Percentiles rank a stretch among this genome's conserved stretches.
Evolutionary conservation across 2,888 invertebrate genomes (phyloP).

Genomic region (Epinotia demarniana): DNA sequence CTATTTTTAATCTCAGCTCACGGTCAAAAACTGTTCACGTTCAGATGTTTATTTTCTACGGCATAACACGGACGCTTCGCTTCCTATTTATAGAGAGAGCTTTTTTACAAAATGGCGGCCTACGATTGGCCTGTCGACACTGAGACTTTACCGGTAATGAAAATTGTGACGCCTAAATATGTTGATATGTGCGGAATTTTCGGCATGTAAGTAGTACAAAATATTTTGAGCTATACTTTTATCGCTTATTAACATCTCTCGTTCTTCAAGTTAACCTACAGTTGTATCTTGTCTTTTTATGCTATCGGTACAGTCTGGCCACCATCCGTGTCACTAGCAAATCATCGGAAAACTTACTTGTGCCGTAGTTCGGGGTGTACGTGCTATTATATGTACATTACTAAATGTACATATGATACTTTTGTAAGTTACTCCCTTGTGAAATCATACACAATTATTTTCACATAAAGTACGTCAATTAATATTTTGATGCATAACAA

Average conservation of each 20-base stretch:
- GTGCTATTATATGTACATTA: too few species aligned
- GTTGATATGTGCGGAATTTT: conserved; percentile 66
- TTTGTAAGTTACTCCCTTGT: background rate
- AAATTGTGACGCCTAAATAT: conserved; percentile 69
- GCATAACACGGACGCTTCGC: conserved; percentile 23
- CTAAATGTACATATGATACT: background rate
- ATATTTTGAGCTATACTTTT: background rate
- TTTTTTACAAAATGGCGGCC: conserved; percentile 60
- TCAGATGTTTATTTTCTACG: conserved; percentile 28
- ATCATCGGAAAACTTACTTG: background rate
- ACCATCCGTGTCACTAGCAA: background rate
- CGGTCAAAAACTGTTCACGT: conserved; percentile 19
- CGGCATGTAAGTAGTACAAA: conserved; percentile 67
- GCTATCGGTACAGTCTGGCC: background rate
- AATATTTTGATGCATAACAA: too few species aligned
- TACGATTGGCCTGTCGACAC: conserved; percentile 71
- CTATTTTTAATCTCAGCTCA: conserved; percentile 34
- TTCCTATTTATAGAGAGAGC: background rate
- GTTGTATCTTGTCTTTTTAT: background rate
- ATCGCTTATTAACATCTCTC: background rate
- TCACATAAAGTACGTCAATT: too few species aligned
- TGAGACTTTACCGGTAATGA: conserved; percentile 72
- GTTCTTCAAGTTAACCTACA: background rate
- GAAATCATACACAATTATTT: background rate
- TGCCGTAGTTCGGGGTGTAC: too few species aligned